Evolutionary conservation across 1,140 invertebrate species (phyloP).

Genomic region (Dysdera silvatica): DNA sequence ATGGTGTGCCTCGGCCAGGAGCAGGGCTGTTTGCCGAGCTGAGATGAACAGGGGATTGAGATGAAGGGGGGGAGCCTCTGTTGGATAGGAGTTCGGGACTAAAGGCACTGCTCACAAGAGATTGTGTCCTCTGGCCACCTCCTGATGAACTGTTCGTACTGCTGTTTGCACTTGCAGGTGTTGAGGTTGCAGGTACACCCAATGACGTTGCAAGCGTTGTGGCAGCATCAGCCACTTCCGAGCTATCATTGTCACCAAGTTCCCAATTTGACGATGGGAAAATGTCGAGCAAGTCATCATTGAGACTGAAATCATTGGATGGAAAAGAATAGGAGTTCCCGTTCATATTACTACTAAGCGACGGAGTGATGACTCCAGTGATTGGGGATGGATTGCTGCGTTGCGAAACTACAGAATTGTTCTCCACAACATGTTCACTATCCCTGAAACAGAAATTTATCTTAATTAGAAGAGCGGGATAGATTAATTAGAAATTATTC

Average conservation of each 20-base stretch:
- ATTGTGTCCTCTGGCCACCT: slow-evolving; percentile 2
- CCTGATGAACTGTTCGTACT: neutral
- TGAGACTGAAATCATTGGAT: slow-evolving; percentile 18
- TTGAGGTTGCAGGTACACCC: neutral
- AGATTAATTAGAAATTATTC: no score
- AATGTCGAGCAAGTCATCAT: slow-evolving; percentile 24
- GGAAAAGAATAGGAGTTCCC: slow-evolving; percentile 20
- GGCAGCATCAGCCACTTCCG: neutral
- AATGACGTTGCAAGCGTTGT: neutral
- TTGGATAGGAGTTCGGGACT: slow-evolving; percentile 20
- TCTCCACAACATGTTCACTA: slow-evolving; percentile 20
- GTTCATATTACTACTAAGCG: slow-evolving; percentile 9
- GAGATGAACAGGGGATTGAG: slow-evolving; percentile 13
- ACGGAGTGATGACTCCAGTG: slow-evolving; percentile 10
- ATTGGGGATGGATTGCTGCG: slow-evolving; percentile 17
- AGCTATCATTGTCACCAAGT: slow-evolving; percentile 1
- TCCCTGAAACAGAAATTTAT: slow-evolving; percentile 18
- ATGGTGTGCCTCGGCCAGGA: slow-evolving; percentile 38
- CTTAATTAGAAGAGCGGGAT: no score
- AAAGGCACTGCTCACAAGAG: slow-evolving; percentile 19
- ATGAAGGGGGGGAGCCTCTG: slow-evolving; percentile 11
- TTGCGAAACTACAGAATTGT: slow-evolving; percentile 6
- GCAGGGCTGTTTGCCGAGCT: slow-evolving; percentile 20
- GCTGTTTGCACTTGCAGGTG: slow-evolving; percentile 9
- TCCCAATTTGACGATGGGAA: slow-evolving; percentile 26